phyloP scores from a whole-genome alignment of 2,113 vertebrate species.

The Mionectes macconnelli region DNA sequence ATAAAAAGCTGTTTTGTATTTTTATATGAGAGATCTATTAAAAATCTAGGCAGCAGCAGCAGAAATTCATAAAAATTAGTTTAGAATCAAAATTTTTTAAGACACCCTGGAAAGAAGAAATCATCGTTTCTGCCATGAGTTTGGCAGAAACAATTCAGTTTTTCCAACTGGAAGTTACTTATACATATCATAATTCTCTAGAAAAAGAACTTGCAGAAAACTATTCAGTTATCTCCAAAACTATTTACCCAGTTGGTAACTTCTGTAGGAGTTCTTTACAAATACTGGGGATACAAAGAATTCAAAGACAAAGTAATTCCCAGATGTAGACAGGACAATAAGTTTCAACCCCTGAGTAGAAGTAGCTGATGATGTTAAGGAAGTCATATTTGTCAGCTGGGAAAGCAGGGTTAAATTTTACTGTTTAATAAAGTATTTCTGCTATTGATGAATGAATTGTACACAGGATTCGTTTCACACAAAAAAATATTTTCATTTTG shows the following conservation, averaged over 20 bases:
- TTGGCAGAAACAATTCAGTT: conserved; percentile 10
- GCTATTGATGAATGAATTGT: neutral
- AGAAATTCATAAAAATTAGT: conserved; percentile 28
- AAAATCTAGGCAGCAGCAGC: conserved; percentile 3
- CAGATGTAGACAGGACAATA: neutral
- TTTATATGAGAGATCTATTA: neutral
- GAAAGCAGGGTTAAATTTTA: neutral
- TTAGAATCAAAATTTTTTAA: conserved; percentile 22
- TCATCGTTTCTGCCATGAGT: neutral
- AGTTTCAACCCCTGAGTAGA: neutral
- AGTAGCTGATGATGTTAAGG: too few species aligned
- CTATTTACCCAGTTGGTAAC: neutral
- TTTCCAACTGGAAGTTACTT: neutral
- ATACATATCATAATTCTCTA: neutral
- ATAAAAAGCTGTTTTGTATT: conserved; percentile 5
- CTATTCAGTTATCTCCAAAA: neutral
- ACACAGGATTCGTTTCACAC: neutral
- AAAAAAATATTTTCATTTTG: neutral
- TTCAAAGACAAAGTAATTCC: neutral
- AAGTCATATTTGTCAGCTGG: neutral
- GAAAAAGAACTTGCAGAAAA: neutral
- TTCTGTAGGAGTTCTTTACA: neutral
- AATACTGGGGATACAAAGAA: neutral
- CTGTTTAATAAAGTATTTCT: neutral
- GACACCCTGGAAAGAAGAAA: conserved; percentile 7